Percentiles rank a stretch among this genome's conserved stretches.
phyloP scores from a whole-genome alignment of 2,113 vertebrate species.

The Phaethornis superciliosus region DNA sequence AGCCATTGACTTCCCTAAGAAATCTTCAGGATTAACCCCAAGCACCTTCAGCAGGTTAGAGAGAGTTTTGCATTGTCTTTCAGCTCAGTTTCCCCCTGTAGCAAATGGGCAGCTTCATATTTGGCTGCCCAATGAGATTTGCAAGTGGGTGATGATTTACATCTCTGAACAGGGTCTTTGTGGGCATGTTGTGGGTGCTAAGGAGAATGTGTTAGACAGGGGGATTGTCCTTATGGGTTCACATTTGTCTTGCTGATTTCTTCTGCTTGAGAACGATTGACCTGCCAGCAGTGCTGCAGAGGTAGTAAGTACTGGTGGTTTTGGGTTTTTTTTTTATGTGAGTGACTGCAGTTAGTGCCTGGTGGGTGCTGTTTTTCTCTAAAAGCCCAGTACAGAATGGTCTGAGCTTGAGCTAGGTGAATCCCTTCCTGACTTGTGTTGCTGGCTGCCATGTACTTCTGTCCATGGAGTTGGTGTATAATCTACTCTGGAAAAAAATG shows the following conservation, averaged over 20 bases:
- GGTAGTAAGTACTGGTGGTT: background rate
- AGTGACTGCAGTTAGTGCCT: accelerated
- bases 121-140: background rate
- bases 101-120: background rate
- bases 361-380: background rate
- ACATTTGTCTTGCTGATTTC: background rate
- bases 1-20: background rate
- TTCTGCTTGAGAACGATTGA: accelerated
- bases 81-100: background rate
- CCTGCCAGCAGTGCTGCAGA: background rate
- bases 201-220: background rate
- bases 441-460: background rate
- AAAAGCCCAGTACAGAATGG: background rate
- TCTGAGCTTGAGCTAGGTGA: background rate
- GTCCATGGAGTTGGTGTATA: background rate
- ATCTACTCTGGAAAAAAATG: background rate
- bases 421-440: background rate
- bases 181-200: background rate
- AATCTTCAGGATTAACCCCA: background rate
- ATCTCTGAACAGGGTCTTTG: background rate
- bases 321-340: background rate
- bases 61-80: background rate
- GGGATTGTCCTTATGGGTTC: background rate
- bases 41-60: background rate
- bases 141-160: background rate